These are phyloP conservation scores for Odobenus rosmarus DNA, from an alignment of 2,113 vertebrate species.

Conservation along the genomic window DNA sequence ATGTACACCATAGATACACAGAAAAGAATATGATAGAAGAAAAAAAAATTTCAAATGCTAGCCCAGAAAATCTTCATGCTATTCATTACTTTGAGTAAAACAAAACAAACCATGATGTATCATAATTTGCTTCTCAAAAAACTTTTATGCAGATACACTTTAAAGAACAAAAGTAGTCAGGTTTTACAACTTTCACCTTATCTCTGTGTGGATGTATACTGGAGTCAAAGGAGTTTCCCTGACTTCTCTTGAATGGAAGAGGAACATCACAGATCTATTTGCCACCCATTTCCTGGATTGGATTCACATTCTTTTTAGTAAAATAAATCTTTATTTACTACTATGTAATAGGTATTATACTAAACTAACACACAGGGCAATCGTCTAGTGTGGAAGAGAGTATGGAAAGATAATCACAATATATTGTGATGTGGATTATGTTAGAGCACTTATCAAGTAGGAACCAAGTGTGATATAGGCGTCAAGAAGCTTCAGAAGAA, in stretches of 20 bases:
- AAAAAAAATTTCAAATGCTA: constrained; percentile 16
- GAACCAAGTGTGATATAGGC: neutral
- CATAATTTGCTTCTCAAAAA: neutral
- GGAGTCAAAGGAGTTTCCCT: neutral
- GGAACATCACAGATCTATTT: neutral
- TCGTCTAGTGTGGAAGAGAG: neutral
- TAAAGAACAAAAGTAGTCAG: constrained; percentile 20
- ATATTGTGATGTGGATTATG: neutral
- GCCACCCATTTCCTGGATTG: neutral
- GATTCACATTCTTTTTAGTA: neutral
- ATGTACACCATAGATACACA: neutral
- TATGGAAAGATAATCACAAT: neutral
- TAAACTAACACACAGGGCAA: neutral
- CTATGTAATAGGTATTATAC: neutral
- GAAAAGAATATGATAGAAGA: neutral
- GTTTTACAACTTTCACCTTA: neutral
- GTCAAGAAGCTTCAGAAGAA: neutral
- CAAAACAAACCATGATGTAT: neutral
- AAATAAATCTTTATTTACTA: neutral
- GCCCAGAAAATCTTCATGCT: neutral
- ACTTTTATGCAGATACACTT: neutral
- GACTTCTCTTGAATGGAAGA: neutral
- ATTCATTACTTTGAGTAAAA: neutral
- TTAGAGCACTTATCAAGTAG: neutral
- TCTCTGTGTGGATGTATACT: neutral